Evolutionary conservation across 1,140 invertebrate species (phyloP).

Genomic region (Phymorhynchus buccinoides): DNA sequence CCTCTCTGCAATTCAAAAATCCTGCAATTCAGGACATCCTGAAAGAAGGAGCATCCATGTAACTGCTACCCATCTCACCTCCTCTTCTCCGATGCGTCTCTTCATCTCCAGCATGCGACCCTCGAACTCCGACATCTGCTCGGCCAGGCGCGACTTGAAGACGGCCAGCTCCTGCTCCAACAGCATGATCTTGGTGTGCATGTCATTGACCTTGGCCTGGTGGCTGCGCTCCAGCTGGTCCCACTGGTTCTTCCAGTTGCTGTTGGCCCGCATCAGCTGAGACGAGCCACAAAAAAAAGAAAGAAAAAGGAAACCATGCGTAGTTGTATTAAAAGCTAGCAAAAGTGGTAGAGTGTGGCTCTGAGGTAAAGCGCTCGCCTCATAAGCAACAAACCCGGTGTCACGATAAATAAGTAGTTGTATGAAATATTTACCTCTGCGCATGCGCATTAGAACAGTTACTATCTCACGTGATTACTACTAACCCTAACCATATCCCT

Average conservation of each 20-base stretch:
- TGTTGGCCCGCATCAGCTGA: constrained; percentile 24
- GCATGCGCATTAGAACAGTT: too few species aligned
- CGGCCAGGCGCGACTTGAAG: constrained; percentile 22
- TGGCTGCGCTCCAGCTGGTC: constrained; percentile 21
- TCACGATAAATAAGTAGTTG: too few species aligned
- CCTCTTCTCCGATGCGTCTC: constrained; percentile 42
- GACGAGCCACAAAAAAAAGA: not conserved
- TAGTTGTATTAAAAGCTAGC: not conserved
- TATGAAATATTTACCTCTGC: too few species aligned
- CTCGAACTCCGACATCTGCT: constrained; percentile 18
- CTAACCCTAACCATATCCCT: too few species aligned
- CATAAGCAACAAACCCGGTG: too few species aligned
- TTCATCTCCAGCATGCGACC: constrained; percentile 32
- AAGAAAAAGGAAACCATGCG: not conserved
- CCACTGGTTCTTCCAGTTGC: constrained; percentile 38
- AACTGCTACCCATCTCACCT: constrained; percentile 1
- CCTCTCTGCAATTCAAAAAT: too few species aligned
- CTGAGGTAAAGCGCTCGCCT: too few species aligned
- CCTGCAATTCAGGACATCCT: too few species aligned
- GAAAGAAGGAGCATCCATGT: too few species aligned
- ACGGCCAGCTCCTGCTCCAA: not conserved
- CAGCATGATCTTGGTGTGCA: not conserved
- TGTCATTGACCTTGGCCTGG: constrained; percentile 6
- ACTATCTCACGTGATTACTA: too few species aligned
- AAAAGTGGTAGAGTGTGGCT: too few species aligned